Evolutionary conservation across 2,113 vertebrate species (phyloP).

Genomic region (Genyomyrus donnyi): DNA sequence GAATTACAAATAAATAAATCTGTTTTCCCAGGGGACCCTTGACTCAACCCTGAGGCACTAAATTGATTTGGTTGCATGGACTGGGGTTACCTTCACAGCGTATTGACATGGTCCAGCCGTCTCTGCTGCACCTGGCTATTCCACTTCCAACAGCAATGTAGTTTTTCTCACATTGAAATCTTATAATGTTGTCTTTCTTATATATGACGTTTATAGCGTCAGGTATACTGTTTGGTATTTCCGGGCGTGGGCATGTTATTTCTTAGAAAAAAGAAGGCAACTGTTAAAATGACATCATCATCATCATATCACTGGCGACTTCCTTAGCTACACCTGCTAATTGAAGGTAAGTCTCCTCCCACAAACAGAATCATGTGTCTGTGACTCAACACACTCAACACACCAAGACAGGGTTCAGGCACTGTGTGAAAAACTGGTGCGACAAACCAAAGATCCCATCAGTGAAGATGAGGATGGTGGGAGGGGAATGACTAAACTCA

Average conservation of each 20-base stretch:
- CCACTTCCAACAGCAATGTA: neutral
- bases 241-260: neutral
- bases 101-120: constrained; percentile 43
- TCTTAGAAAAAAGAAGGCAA: constrained; percentile 1
- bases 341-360: neutral
- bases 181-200: constrained; percentile 24
- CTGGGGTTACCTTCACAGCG: constrained; percentile 42
- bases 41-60: neutral
- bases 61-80: neutral
- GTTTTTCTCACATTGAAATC: neutral
- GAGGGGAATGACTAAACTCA: neutral
- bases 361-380: neutral
- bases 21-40: neutral
- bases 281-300: neutral
- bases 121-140: constrained; percentile 33
- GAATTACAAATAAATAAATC: neutral
- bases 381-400: neutral
- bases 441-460: neutral
- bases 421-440: neutral
- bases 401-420: neutral
- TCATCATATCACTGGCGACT: neutral
- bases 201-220: rapidly evolving
- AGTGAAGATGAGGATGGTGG: neutral
- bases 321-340: neutral
- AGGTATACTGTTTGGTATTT: constrained; percentile 25